phyloP scores from a whole-genome alignment of 2,797 vertebrate species.

The Chelon auratus region DNA sequence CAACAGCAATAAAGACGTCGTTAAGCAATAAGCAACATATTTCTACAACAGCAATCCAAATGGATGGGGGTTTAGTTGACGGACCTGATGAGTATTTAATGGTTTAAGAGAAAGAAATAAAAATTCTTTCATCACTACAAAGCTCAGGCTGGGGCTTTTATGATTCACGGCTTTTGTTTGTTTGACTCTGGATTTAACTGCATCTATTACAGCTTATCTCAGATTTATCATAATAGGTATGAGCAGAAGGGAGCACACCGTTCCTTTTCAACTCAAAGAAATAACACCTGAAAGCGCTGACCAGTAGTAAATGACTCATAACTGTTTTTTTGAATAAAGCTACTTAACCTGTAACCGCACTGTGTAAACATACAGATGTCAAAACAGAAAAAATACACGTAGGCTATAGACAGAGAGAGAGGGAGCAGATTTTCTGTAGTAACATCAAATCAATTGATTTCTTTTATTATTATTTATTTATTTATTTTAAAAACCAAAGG shows the following conservation, averaged over 20 bases:
- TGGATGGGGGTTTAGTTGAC: no score
- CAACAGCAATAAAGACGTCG: background rate
- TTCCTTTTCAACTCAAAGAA: background rate
- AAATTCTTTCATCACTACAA: background rate
- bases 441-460: conserved; percentile 17
- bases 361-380: background rate
- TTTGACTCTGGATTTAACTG: conserved; percentile 8
- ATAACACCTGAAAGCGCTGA: background rate
- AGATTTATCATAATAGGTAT: background rate
- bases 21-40: no score
- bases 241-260: background rate
- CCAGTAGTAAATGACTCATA: background rate
- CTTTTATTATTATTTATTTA: no score
- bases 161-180: conserved; percentile 2
- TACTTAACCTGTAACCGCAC: conserved; percentile 2
- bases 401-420: background rate
- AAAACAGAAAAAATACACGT: background rate
- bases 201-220: background rate
- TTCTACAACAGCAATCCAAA: no score
- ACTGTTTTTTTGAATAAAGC: conserved; percentile 1
- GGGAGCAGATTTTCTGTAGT: background rate
- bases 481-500: background rate
- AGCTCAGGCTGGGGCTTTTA: conserved; percentile 9
- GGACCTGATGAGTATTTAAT: no score
- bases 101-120: no score